These are phyloP conservation scores for Bufotes viridis DNA, from an alignment of 2,797 vertebrate species.

Conservation along the genomic window DNA sequence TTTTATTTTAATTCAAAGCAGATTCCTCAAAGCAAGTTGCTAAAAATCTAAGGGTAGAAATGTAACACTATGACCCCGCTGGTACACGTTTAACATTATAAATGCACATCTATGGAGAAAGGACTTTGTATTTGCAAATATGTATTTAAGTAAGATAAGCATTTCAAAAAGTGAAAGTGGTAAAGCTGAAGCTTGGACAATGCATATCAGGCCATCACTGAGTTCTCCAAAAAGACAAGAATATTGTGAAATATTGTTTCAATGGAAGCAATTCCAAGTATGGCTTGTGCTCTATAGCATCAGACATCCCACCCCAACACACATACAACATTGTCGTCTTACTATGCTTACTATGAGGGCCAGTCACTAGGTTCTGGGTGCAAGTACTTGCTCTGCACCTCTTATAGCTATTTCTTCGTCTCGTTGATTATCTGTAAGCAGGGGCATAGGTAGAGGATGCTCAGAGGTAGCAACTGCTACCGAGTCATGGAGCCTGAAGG, in stretches of 20 bases:
- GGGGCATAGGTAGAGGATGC: too few species aligned
- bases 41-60: not conserved
- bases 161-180: not conserved
- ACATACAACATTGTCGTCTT: not conserved
- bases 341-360: not conserved
- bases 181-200: not conserved
- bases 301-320: not conserved
- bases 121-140: not conserved
- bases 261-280: not conserved
- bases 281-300: not conserved
- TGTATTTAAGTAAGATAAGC: not conserved
- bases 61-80: slow-evolving; percentile 26
- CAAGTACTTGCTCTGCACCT: not conserved
- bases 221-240: not conserved
- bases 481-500: too few species aligned
- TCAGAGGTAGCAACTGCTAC: too few species aligned
- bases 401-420: too few species aligned
- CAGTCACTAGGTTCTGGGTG: not conserved
- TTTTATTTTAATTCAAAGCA: slow-evolving; percentile 51
- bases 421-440: too few species aligned
- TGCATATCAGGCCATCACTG: not conserved
- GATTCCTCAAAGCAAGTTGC: slow-evolving; percentile 6
- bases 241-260: not conserved
- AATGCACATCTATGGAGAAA: not conserved
- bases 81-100: slow-evolving; percentile 21